These are phyloP conservation scores for Athrips mouffetella DNA, from an alignment of 2,888 invertebrate species.

Conservation along the genomic window DNA sequence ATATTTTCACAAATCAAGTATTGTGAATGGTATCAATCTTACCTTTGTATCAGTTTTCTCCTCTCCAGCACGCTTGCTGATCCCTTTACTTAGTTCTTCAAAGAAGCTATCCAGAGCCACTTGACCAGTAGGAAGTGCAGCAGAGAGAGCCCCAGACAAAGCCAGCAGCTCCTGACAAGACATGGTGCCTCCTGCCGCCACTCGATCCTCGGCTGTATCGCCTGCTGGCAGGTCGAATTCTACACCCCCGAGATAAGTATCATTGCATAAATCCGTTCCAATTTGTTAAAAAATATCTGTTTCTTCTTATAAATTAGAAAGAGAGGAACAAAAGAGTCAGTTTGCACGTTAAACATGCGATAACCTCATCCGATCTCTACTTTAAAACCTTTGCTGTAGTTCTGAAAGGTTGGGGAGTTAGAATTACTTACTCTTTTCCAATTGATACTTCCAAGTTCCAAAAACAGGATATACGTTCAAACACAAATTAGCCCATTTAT, in stretches of 20 bases:
- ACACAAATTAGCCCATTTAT: neutral
- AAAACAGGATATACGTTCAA: constrained; percentile 18
- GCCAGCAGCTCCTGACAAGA: constrained; percentile 95
- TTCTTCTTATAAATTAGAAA: too few species aligned
- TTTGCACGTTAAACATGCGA: too few species aligned
- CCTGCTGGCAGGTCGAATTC: constrained; percentile 75
- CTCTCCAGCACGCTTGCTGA: constrained; percentile 70
- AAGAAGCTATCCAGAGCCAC: constrained; percentile 90
- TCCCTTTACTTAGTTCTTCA: constrained; percentile 87
- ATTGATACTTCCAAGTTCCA: constrained; percentile 3
- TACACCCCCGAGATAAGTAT: constrained; percentile 48
- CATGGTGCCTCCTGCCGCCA: constrained; percentile 80
- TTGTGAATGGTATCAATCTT: constrained; percentile 15
- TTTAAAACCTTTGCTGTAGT: too few species aligned
- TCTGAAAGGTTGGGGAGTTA: too few species aligned
- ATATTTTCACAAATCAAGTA: too few species aligned
- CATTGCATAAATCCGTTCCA: constrained; percentile 36
- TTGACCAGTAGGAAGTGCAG: constrained; percentile 92
- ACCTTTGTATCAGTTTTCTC: constrained; percentile 66
- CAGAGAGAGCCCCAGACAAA: constrained; percentile 94
- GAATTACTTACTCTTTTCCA: constrained; percentile 21
- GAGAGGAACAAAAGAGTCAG: constrained; percentile 30
- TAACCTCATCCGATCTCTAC: too few species aligned
- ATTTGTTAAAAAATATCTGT: too few species aligned
- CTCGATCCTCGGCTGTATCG: constrained; percentile 62